These are phyloP conservation scores for Channallabes apus DNA, from an alignment of 2,797 vertebrate genomes.

Conservation along the genomic window DNA sequence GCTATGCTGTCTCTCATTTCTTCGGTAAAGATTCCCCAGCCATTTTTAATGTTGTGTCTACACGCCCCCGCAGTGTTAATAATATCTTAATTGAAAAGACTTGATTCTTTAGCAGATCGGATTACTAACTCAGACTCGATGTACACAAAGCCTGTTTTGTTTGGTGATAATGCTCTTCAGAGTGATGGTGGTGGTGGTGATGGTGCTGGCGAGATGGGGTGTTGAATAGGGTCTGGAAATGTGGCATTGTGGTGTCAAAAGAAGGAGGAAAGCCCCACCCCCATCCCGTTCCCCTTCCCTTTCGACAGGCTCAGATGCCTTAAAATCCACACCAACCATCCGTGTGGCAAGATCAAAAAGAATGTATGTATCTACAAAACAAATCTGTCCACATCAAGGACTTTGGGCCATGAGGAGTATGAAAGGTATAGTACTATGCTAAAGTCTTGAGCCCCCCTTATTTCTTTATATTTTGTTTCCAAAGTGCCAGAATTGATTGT, in stretches of 20 bases:
- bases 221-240: slow-evolving; percentile 60
- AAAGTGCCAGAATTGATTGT: no score
- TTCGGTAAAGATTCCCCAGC: slow-evolving; percentile 40
- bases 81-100: slow-evolving; percentile 63
- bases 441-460: no score
- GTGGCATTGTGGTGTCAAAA: slow-evolving; percentile 62
- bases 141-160: slow-evolving; percentile 73
- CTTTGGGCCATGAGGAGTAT: slow-evolving; percentile 17
- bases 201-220: slow-evolving; percentile 50
- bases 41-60: slow-evolving; percentile 44
- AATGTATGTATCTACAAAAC: not conserved
- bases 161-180: slow-evolving; percentile 63
- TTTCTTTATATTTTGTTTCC: no score
- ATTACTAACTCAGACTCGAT: slow-evolving; percentile 64
- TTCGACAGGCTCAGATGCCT: not conserved
- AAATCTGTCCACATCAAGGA: not conserved
- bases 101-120: slow-evolving; percentile 65
- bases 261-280: slow-evolving; percentile 38
- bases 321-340: slow-evolving; percentile 6
- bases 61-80: slow-evolving; percentile 50
- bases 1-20: slow-evolving; percentile 53
- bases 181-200: slow-evolving; percentile 37
- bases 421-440: not conserved
- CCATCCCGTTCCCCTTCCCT: slow-evolving; percentile 5
- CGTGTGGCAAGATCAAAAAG: not conserved